These are phyloP conservation scores for Euschistus heros DNA, from an alignment of 1,140 invertebrate genomes.

Conservation along the genomic window DNA sequence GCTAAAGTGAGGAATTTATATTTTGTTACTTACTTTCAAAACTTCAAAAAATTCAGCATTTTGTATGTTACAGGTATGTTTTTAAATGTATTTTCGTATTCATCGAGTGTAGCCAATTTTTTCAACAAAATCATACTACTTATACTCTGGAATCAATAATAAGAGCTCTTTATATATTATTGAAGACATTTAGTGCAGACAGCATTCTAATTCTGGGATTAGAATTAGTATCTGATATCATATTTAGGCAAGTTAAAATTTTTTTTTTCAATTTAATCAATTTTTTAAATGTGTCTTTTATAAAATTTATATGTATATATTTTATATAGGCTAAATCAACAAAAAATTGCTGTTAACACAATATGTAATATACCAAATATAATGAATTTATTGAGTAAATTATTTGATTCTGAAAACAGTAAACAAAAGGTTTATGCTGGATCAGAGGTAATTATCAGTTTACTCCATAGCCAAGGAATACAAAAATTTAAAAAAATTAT, in stretches of 20 bases:
- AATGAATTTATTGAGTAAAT: neutral
- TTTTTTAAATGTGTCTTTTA: too few species aligned
- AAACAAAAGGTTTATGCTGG: too few species aligned
- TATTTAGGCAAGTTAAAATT: too few species aligned
- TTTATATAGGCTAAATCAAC: too few species aligned
- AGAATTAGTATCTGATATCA: neutral
- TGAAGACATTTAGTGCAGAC: neutral
- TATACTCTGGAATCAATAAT: neutral
- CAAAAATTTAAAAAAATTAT: too few species aligned
- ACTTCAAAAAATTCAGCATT: neutral
- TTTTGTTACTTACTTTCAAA: neutral
- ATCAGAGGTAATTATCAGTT: too few species aligned
- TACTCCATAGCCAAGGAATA: too few species aligned
- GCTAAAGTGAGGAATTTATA: neutral
- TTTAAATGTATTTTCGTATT: neutral
- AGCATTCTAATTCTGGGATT: neutral
- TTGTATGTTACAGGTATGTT: neutral
- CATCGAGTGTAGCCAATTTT: neutral
- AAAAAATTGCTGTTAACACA: too few species aligned
- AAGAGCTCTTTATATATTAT: neutral
- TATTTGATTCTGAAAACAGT: too few species aligned
- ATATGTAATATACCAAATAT: neutral
- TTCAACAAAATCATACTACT: neutral
- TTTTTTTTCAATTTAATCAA: too few species aligned
- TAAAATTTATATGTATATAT: too few species aligned